phyloP scores from a whole-genome alignment of 2,888 invertebrate genomes.

The Galerucella nymphaeae region DNA sequence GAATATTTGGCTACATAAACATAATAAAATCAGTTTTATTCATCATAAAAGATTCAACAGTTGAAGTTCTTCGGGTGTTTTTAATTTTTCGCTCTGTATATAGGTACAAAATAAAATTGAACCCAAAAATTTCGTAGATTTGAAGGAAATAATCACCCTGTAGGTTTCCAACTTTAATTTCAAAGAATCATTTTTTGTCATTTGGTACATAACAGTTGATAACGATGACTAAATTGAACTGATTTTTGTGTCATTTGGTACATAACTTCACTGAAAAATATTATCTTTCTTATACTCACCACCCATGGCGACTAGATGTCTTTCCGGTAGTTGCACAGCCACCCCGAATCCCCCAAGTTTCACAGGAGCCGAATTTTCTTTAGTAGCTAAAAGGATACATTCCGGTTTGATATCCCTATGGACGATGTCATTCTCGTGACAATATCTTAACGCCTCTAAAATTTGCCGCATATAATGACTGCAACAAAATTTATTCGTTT shows the following conservation, averaged over 20 bases:
- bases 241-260: too few relatives aligned
- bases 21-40: background rate
- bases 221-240: too few relatives aligned
- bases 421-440: constrained; percentile 97
- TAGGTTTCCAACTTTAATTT: too few relatives aligned
- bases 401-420: constrained; percentile 98
- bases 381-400: constrained; percentile 93
- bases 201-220: too few relatives aligned
- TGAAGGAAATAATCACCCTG: too few relatives aligned
- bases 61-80: background rate
- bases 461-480: constrained; percentile 99
- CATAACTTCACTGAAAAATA: too few relatives aligned
- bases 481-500: constrained; percentile 58
- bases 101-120: too few relatives aligned
- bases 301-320: constrained; percentile 65
- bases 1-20: background rate
- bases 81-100: background rate
- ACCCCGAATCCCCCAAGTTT: constrained; percentile 98
- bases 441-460: constrained; percentile 95
- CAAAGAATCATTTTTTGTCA: background rate
- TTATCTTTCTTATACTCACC: constrained; percentile 48
- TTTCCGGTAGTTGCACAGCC: constrained; percentile 90
- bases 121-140: too few relatives aligned
- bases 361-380: constrained; percentile 98
- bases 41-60: background rate